These are phyloP conservation scores for Drosophila crucigera DNA, from an alignment of 2,888 invertebrate genomes.

Conservation along the genomic window DNA sequence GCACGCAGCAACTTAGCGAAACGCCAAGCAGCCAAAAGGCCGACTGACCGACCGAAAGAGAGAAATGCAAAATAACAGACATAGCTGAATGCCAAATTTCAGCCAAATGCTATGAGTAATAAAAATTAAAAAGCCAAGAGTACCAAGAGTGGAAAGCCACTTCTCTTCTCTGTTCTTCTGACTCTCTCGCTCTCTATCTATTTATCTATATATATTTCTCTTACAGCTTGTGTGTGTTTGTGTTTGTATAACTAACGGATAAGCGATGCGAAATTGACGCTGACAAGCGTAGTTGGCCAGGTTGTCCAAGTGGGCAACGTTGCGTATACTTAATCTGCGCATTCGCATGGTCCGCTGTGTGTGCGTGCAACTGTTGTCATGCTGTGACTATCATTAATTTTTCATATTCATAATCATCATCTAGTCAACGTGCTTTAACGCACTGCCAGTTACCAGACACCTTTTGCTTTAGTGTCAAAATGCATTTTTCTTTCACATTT, in stretches of 20 bases:
- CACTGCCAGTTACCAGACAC: constrained; percentile 45
- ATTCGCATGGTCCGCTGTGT: constrained; percentile 57
- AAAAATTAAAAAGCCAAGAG: constrained; percentile 69
- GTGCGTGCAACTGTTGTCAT: constrained; percentile 80
- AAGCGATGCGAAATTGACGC: constrained; percentile 74
- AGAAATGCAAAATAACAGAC: constrained; percentile 72
- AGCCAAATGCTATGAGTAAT: constrained; percentile 64
- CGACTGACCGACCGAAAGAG: constrained; percentile 24
- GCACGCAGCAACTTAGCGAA: constrained; percentile 50
- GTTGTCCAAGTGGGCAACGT: constrained; percentile 55
- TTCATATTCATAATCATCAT: constrained; percentile 82
- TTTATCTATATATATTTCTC: neutral
- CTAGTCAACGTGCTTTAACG: constrained; percentile 69
- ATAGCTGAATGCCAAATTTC: constrained; percentile 71
- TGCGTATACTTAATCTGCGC: constrained; percentile 80
- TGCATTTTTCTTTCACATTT: constrained; percentile 79
- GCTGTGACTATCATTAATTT: constrained; percentile 82
- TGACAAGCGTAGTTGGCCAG: constrained; percentile 69
- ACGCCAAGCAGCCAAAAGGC: constrained; percentile 25
- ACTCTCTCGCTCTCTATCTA: neutral
- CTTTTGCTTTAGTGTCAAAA: constrained; percentile 74
- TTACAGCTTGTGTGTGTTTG: neutral
- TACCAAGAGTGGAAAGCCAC: constrained; percentile 64
- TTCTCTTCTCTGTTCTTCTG: constrained; percentile 3
- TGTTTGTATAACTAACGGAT: constrained; percentile 71